Conservation (phyloP, 64 coral and sea anemone species). For the Montipora efflorescens region DNA sequence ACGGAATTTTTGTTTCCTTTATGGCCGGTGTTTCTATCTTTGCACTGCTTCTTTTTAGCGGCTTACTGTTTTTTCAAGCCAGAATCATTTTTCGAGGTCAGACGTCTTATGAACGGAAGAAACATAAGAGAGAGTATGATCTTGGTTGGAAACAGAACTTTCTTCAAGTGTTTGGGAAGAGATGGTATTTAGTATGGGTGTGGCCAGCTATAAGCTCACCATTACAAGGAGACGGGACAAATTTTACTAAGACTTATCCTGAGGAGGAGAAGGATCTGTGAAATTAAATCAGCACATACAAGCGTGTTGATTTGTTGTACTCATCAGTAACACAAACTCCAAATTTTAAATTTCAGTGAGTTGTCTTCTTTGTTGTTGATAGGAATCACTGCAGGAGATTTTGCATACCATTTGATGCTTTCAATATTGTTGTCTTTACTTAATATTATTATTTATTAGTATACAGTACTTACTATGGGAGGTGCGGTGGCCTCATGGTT, state of each 20-base stretch:
- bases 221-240: constrained; percentile 86
- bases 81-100: constrained; percentile 89
- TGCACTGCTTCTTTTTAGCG: constrained; percentile 79
- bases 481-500: too few relatives aligned
- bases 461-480: too few relatives aligned
- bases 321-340: neutral
- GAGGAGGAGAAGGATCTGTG: constrained; percentile 62
- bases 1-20: constrained; percentile 86
- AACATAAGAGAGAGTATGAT: constrained; percentile 80
- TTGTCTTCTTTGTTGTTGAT: too few relatives aligned
- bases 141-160: constrained; percentile 87
- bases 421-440: too few relatives aligned
- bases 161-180: constrained; percentile 75
- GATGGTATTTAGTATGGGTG: constrained; percentile 85
- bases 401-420: too few relatives aligned
- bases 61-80: constrained; percentile 83
- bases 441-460: too few relatives aligned
- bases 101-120: constrained; percentile 93
- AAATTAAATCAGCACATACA: neutral
- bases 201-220: constrained; percentile 79
- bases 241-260: constrained; percentile 60
- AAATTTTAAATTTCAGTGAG: too few relatives aligned
- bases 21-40: constrained; percentile 84
- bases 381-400: too few relatives aligned
- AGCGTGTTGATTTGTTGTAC: neutral